Evolutionary conservation across 1,140 invertebrate species (phyloP).

Genomic region (Caenorhabditis latens): DNA sequence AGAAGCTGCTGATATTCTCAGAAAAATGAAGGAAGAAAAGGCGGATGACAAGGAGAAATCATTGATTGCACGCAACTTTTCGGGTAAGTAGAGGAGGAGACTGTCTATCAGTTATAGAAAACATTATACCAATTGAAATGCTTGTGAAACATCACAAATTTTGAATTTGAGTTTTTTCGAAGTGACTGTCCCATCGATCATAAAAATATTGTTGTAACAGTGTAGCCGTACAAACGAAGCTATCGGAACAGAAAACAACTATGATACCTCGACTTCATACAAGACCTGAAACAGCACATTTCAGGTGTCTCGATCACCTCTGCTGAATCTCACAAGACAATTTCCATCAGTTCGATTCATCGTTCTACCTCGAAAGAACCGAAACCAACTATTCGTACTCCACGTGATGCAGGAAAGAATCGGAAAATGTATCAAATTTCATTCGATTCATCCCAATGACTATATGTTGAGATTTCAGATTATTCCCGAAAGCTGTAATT

Average conservation of each 20-base stretch:
- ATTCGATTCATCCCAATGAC: not conserved
- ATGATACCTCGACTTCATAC: too few relatives aligned
- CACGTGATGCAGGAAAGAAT: not conserved
- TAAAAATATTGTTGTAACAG: too few relatives aligned
- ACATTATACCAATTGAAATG: too few relatives aligned
- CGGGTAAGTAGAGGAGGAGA: not conserved
- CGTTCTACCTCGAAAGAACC: not conserved
- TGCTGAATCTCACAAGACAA: not conserved
- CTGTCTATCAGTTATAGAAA: too few relatives aligned
- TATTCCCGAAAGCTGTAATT: not conserved
- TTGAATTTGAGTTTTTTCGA: too few relatives aligned
- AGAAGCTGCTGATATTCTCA: conserved; percentile 21
- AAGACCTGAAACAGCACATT: too few relatives aligned
- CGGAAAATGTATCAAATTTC: not conserved
- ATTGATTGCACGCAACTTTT: not conserved
- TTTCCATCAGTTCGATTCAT: not conserved
- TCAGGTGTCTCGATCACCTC: not conserved
- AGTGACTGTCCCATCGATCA: too few relatives aligned
- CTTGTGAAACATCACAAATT: too few relatives aligned
- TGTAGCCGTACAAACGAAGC: too few relatives aligned
- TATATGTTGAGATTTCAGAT: not conserved
- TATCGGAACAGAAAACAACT: too few relatives aligned
- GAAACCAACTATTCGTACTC: conserved; percentile 7
- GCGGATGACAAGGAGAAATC: not conserved
- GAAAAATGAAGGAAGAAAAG: not conserved